Percentiles rank a stretch among this genome's conserved stretches.
Conservation (phyloP, 1,140 invertebrate species). For the Lycorma delicatula region DNA sequence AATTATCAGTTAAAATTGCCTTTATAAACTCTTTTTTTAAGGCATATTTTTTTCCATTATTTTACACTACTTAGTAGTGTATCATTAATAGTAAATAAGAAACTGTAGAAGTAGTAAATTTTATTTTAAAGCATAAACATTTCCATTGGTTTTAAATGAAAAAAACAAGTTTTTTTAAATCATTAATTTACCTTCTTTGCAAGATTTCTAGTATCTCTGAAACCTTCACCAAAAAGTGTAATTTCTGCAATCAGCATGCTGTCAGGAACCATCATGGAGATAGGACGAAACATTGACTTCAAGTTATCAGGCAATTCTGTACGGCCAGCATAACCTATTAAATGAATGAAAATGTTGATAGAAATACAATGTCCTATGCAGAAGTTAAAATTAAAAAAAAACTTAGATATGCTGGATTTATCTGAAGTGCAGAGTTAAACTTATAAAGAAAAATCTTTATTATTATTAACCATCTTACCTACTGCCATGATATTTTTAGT, state of each 20-base stretch:
- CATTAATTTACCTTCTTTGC: conserved; percentile 55
- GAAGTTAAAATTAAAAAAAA: neutral
- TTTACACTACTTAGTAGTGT: no score
- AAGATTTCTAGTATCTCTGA: conserved; percentile 63
- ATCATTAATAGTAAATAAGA: neutral
- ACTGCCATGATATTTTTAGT: no score
- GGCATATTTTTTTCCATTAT: no score
- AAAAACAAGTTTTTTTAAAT: no score
- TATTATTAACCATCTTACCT: no score
- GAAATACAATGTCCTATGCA: neutral
- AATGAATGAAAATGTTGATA: no score
- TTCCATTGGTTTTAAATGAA: neutral
- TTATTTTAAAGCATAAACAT: conserved; percentile 10
- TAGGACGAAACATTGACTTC: conserved; percentile 88
- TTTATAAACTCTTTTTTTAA: no score
- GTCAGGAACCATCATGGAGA: conserved; percentile 90
- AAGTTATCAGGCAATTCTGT: conserved; percentile 86
- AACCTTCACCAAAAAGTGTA: conserved; percentile 78
- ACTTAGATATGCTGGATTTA: no score
- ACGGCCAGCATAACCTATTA: conserved; percentile 68
- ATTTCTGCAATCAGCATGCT: conserved; percentile 84
- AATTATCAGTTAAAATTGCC: no score
- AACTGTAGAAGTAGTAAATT: neutral
- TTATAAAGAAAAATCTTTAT: no score
- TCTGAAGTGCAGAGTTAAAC: no score